Conservation (phyloP, 2,113 vertebrate species). For the Eidolon helvum region DNA sequence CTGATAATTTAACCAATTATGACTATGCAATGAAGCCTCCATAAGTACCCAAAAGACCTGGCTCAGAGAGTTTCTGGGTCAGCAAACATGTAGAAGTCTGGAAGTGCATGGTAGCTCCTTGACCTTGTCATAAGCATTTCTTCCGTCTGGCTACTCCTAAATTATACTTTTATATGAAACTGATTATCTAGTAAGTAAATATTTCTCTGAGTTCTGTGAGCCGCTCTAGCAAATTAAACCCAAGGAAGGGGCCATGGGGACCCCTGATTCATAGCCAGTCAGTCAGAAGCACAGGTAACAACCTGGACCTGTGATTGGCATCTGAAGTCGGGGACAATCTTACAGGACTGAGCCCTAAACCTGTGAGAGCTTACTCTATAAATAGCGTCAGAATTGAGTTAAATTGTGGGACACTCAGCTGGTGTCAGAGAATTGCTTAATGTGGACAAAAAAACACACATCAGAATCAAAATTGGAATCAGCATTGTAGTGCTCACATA, state of each 20-base stretch:
- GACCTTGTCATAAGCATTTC: neutral
- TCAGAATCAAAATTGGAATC: neutral
- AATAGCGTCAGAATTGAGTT: neutral
- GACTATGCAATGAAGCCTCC: neutral
- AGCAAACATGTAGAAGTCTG: neutral
- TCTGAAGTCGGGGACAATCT: neutral
- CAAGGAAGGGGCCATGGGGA: neutral
- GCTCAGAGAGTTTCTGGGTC: neutral
- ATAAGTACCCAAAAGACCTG: neutral
- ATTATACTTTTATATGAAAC: neutral
- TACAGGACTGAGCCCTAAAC: neutral
- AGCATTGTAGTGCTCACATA: neutral
- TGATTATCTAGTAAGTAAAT: neutral
- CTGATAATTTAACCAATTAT: neutral
- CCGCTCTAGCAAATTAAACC: neutral
- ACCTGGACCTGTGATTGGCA: neutral
- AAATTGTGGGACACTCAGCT: neutral
- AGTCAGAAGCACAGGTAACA: neutral
- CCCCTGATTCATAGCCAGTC: neutral
- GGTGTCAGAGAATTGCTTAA: neutral
- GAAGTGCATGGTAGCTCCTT: neutral
- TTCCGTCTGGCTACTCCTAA: neutral
- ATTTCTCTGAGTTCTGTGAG: neutral
- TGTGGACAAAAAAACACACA: neutral
- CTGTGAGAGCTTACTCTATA: neutral